Evolutionary conservation across 2,113 vertebrate genomes (phyloP).

Genomic region (Protobothrops flavoviridis): DNA sequence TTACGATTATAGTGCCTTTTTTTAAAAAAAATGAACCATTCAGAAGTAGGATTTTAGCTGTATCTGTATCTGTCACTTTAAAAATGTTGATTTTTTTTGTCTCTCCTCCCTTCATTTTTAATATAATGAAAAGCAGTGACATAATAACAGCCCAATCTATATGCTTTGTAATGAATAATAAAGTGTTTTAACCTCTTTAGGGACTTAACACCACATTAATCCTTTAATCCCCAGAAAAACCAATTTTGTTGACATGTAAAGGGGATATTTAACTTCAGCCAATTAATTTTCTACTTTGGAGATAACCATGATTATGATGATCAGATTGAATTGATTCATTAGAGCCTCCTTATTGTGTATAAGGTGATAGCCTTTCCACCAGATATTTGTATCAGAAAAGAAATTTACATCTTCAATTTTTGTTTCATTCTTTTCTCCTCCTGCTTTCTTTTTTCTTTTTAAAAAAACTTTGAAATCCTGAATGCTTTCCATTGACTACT

Average conservation of each 20-base stretch:
- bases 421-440: slow-evolving; percentile 21
- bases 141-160: slow-evolving; percentile 75
- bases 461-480: slow-evolving; percentile 2
- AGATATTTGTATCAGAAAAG: slow-evolving; percentile 45
- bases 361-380: slow-evolving; percentile 59
- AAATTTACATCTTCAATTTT: slow-evolving; percentile 43
- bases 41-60: background rate
- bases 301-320: slow-evolving; percentile 86
- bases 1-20: background rate
- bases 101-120: slow-evolving; percentile 38
- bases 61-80: background rate
- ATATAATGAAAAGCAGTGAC: slow-evolving; percentile 58
- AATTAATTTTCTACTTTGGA: slow-evolving; percentile 93
- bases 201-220: slow-evolving; percentile 92
- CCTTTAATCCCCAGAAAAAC: slow-evolving; percentile 95
- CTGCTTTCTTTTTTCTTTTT: background rate
- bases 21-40: background rate
- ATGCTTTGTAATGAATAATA: slow-evolving; percentile 94
- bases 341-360: slow-evolving; percentile 76
- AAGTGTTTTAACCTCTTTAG: slow-evolving; percentile 92
- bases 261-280: slow-evolving; percentile 85
- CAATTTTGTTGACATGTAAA: slow-evolving; percentile 88
- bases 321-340: slow-evolving; percentile 90
- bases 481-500: slow-evolving; percentile 14
- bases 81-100: slow-evolving; percentile 16